Conservation (phyloP, 1,140 invertebrate genomes). For the Heliconius melpomene region DNA sequence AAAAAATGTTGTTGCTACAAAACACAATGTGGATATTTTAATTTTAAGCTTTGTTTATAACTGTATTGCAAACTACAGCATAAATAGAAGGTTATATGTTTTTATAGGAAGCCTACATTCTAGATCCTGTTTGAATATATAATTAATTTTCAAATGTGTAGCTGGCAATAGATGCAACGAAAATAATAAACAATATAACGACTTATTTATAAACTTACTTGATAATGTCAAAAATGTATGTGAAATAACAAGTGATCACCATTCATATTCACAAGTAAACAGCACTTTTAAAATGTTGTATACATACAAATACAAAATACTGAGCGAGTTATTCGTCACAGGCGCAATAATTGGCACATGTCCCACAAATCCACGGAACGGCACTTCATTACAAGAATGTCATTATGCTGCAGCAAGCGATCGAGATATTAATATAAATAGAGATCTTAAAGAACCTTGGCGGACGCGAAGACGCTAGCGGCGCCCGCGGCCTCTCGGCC, state of each 20-base stretch:
- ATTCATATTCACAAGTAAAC: constrained; percentile 54
- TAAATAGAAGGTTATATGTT: constrained; percentile 18
- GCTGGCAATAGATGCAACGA: constrained; percentile 21
- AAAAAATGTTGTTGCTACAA: not conserved
- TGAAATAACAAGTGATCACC: constrained; percentile 39
- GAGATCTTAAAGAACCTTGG: constrained; percentile 74
- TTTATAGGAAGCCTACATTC: constrained; percentile 7
- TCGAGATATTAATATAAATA: constrained; percentile 79
- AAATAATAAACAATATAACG: constrained; percentile 10
- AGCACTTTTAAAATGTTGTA: constrained; percentile 62
- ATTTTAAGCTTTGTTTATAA: constrained; percentile 1
- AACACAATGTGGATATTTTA: not conserved
- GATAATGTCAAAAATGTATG: constrained; percentile 18
- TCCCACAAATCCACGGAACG: constrained; percentile 74
- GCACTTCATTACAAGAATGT: constrained; percentile 79
- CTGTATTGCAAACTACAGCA: not conserved
- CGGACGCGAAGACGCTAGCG: constrained; percentile 55
- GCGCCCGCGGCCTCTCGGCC: constrained; percentile 46
- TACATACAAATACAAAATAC: constrained; percentile 67
- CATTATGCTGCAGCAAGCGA: constrained; percentile 77
- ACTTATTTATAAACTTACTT: constrained; percentile 1
- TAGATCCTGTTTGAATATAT: constrained; percentile 23
- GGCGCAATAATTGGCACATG: constrained; percentile 77
- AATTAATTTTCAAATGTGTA: constrained; percentile 23
- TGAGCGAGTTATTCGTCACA: constrained; percentile 65